phyloP scores from a whole-genome alignment of 2,113 vertebrate species.

The Eulacestoma nigropectus region DNA sequence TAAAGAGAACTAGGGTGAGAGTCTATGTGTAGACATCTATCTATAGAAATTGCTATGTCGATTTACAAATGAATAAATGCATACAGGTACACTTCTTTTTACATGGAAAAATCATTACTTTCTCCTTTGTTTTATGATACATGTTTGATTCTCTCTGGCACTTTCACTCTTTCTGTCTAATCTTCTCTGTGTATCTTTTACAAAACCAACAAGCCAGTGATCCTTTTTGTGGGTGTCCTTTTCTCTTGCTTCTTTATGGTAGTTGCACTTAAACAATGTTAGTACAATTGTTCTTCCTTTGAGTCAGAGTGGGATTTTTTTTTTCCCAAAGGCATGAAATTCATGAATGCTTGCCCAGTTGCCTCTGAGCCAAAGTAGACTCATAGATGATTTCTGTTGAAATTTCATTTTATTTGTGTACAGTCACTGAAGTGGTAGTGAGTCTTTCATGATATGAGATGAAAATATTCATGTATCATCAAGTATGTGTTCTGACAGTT shows the following conservation, averaged over 20 bases:
- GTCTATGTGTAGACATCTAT: rapidly evolving
- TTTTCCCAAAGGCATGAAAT: neutral
- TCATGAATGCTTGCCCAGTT: neutral
- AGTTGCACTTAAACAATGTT: neutral
- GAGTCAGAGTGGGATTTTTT: neutral
- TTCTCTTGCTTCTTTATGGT: neutral
- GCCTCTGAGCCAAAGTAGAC: neutral
- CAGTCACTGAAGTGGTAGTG: neutral
- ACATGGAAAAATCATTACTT: neutral
- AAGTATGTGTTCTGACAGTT: neutral
- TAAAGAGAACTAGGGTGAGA: neutral
- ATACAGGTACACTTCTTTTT: neutral
- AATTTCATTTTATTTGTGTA: neutral
- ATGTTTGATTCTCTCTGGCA: neutral
- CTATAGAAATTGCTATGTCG: neutral
- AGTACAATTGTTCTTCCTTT: neutral
- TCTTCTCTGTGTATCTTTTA: neutral
- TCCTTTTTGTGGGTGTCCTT: neutral
- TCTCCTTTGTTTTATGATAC: neutral
- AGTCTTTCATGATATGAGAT: neutral
- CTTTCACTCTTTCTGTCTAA: neutral
- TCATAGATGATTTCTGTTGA: neutral
- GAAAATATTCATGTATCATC: neutral
- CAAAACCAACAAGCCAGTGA: neutral
- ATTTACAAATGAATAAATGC: neutral